These are phyloP conservation scores for Chloroceryle aenea DNA, from an alignment of 2,113 vertebrate genomes.

Conservation along the genomic window DNA sequence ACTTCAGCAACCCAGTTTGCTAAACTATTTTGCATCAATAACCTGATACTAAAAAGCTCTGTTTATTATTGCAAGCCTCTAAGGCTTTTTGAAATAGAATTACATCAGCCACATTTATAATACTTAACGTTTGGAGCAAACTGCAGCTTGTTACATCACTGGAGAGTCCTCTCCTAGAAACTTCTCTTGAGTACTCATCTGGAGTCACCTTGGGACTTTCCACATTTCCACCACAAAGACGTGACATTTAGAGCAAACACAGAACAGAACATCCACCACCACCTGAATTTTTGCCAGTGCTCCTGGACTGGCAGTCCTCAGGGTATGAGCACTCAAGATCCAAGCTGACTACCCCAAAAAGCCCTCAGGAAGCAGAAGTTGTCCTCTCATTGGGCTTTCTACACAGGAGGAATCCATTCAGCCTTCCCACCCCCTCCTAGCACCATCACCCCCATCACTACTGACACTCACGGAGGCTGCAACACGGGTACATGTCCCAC, in stretches of 20 bases:
- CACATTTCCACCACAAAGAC: not conserved
- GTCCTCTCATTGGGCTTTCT: not conserved
- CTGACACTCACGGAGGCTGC: not conserved
- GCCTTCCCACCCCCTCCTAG: not conserved
- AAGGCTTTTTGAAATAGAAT: constrained; percentile 64
- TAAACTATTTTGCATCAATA: constrained; percentile 75
- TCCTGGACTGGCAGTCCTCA: not conserved
- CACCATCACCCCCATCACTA: no score
- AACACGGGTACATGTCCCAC: not conserved
- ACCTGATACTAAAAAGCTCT: constrained; percentile 58
- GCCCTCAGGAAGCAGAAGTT: not conserved
- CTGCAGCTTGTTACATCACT: not conserved
- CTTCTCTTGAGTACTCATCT: accelerated
- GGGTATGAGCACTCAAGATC: not conserved
- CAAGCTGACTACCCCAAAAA: not conserved
- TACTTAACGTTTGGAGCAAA: not conserved
- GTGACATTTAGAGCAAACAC: accelerated
- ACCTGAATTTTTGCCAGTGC: not conserved
- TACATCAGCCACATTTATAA: constrained; percentile 50
- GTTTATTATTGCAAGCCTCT: constrained; percentile 47
- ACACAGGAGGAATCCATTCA: no score
- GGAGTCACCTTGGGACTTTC: not conserved
- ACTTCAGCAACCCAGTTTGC: constrained; percentile 68
- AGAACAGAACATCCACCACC: not conserved
- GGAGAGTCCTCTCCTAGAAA: not conserved